Percentiles rank a stretch among this genome's conserved stretches.
These are phyloP conservation scores for Ornithorhynchus anatinus DNA, from an alignment of 2,113 vertebrate genomes.

Conservation along the genomic window DNA sequence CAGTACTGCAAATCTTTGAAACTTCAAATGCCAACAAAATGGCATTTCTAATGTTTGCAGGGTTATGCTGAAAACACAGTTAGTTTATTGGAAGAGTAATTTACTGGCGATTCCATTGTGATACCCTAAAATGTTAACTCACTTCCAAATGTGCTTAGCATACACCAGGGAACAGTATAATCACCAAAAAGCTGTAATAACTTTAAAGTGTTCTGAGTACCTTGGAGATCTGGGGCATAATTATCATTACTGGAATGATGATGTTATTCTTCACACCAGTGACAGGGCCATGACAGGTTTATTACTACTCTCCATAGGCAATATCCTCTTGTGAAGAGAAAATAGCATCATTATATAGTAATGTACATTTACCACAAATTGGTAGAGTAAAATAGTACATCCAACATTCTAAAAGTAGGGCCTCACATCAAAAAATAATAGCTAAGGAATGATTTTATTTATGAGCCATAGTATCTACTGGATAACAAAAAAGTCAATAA, in stretches of 20 bases:
- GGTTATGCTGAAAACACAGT: neutral
- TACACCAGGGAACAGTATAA: too few species aligned
- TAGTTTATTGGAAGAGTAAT: neutral
- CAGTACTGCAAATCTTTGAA: too few species aligned
- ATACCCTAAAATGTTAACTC: neutral
- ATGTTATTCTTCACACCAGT: neutral
- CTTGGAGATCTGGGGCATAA: neutral
- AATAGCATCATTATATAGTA: neutral
- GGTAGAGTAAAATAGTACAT: neutral
- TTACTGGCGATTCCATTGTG: too few species aligned
- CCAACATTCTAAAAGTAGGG: neutral
- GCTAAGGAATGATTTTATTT: neutral
- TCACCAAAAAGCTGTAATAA: too few species aligned
- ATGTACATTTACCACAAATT: neutral
- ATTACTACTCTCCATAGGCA: neutral
- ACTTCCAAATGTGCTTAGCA: neutral
- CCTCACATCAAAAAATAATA: neutral
- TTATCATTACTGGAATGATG: neutral
- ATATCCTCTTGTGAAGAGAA: neutral
- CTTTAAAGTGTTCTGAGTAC: too few species aligned
- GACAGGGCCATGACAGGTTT: neutral
- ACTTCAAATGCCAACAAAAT: too few species aligned
- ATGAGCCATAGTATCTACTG: neutral
- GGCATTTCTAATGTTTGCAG: too few species aligned
- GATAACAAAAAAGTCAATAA: neutral